Base-by-base conservation (phyloP, 92 coral and sea anemone species). In the Muricea muricata region DNA sequence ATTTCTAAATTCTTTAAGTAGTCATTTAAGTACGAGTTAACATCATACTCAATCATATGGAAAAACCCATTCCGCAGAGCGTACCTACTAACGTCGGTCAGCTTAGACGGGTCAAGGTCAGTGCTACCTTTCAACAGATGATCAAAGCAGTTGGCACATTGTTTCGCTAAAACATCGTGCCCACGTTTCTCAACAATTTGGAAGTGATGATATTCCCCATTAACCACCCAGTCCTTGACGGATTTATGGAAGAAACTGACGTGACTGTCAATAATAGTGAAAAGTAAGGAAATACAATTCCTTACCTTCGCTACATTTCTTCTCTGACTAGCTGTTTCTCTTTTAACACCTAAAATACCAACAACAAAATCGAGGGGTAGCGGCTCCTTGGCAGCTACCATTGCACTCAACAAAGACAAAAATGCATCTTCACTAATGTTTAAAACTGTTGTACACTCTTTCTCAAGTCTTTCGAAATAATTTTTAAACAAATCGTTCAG, bases 161-260 rank as follows among this genome's bases (percentile, higher is more conserved):
- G 45, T 11, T 39, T 39, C 6, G 45, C 45, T 5, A 39, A 11
- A 39, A 39, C 45, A 5, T 39, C 11, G 45, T 39, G 45, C 45
- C 45, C 45, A 39, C 5, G 11, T 11, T 39, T 39, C 45, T 39
- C 11, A 39, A n/a, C n/a, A n/a, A n/a, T n/a, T n/a, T n/a, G n/a
- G n/a, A n/a, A n/a, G n/a, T n/a, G n/a, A n/a, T n/a, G n/a, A n/a
- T n/a, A n/a, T n/a, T n/a, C n/a, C n/a, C n/a, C n/a, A 33, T 18
- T 60, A 86, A 11, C 81, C 12, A 91, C 81, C 94, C 94, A 91
- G 18, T 91, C 94, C 11, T 83, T 65, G n/a, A 91, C 42, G 4
- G 94, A 91, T 75, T 91, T 91, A 65, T 91, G 94, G 34, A 91
- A 91, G 33, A 85, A 87, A 30, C 82, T 77, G 13, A 91, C 72